phyloP scores from a whole-genome alignment of 2,113 vertebrate genomes.

The Etheostoma spectabile region DNA sequence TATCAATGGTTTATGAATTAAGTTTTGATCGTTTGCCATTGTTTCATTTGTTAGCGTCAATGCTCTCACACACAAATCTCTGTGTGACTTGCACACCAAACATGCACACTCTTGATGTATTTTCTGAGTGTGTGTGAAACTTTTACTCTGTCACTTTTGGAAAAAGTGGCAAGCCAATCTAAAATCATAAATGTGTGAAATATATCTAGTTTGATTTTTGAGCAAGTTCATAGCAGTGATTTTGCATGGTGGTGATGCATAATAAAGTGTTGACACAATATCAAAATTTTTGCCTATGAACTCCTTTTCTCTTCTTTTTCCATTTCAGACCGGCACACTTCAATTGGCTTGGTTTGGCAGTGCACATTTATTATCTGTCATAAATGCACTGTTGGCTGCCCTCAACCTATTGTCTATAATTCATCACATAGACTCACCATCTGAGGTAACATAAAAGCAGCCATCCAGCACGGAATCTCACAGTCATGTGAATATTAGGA shows the following conservation, averaged over 20 bases:
- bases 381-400: conserved; percentile 75
- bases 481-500: conserved; percentile 53
- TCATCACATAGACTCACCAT: conserved; percentile 67
- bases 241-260: conserved; percentile 81
- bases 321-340: conserved; percentile 72
- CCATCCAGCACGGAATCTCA: conserved; percentile 54
- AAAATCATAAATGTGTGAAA: conserved; percentile 79
- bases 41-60: conserved; percentile 40
- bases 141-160: conserved; percentile 61
- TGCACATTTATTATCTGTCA: conserved; percentile 80
- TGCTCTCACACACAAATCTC: conserved; percentile 32
- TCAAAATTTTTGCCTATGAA: conserved; percentile 69
- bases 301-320: conserved; percentile 65
- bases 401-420: conserved; percentile 76
- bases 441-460: conserved; percentile 69
- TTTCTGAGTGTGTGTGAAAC: conserved; percentile 52
- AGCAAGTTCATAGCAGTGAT: conserved; percentile 79
- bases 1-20: conserved; percentile 56
- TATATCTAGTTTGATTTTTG: conserved; percentile 77
- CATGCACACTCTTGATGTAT: conserved; percentile 48
- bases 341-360: conserved; percentile 66
- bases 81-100: conserved; percentile 51
- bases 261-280: conserved; percentile 82
- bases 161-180: conserved; percentile 72
- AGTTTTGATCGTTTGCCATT: conserved; percentile 39